phyloP scores from a whole-genome alignment of 1,140 invertebrate species.

The Brachionus manjavacas region DNA sequence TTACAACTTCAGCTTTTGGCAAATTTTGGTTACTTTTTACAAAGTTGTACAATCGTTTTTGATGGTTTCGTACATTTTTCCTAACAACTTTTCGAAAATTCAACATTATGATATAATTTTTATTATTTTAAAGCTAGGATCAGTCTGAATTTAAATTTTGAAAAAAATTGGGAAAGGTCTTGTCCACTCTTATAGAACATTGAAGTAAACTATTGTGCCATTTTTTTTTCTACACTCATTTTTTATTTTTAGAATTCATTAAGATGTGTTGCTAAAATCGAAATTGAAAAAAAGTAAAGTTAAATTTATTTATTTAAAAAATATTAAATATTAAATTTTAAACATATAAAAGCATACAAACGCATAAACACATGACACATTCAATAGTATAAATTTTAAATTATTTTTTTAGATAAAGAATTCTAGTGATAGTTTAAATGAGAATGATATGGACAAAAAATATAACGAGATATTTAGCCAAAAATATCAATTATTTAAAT shows the following conservation, averaged over 20 bases:
- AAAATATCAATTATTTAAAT: background rate
- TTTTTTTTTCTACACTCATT: too few relatives aligned
- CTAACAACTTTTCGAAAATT: too few relatives aligned
- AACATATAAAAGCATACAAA: background rate
- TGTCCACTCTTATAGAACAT: too few relatives aligned
- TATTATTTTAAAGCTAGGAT: too few relatives aligned
- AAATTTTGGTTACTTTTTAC: too few relatives aligned
- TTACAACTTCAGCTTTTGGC: too few relatives aligned
- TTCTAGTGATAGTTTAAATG: background rate
- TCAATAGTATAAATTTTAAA: background rate
- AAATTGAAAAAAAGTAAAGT: background rate
- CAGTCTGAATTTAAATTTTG: too few relatives aligned
- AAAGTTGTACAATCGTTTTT: too few relatives aligned
- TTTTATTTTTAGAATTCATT: background rate
- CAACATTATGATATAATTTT: too few relatives aligned
- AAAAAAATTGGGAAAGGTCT: too few relatives aligned
- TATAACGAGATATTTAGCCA: background rate
- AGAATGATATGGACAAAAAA: background rate
- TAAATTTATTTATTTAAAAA: background rate
- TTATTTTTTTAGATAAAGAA: background rate
- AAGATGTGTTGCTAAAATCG: background rate
- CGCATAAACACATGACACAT: constrained; percentile 7
- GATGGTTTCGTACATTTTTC: too few relatives aligned
- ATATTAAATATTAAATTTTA: background rate
- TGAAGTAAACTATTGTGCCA: too few relatives aligned